phyloP scores from a whole-genome alignment of 1,140 invertebrate species.

The Platyura marginata region DNA sequence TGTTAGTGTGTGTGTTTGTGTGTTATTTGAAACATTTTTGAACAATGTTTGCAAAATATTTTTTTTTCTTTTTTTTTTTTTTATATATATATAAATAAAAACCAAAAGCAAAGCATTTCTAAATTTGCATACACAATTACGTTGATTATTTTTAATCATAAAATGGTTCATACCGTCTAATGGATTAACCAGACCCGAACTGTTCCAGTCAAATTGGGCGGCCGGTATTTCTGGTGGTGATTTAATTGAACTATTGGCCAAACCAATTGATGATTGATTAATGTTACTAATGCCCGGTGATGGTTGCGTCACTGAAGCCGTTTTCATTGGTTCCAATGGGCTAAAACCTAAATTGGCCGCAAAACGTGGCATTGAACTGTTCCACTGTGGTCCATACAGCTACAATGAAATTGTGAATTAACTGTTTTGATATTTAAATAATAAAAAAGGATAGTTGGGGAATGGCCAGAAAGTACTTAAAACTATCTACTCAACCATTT shows the following conservation, averaged over 20 bases:
- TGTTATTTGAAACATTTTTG: too few relatives aligned
- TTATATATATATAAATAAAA: background rate
- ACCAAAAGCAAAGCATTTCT: background rate
- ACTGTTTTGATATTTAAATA: background rate
- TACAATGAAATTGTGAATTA: slow-evolving; percentile 20
- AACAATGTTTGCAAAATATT: too few relatives aligned
- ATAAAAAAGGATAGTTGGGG: too few relatives aligned
- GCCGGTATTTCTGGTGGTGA: slow-evolving; percentile 29
- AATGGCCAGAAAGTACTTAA: too few relatives aligned
- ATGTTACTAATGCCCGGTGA: slow-evolving; percentile 10
- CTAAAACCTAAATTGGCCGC: slow-evolving; percentile 54
- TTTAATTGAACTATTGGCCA: slow-evolving; percentile 7
- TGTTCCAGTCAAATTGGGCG: slow-evolving; percentile 45
- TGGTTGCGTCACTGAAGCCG: slow-evolving; percentile 17
- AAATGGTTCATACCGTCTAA: slow-evolving; percentile 38
- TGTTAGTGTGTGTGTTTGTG: background rate
- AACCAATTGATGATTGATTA: slow-evolving; percentile 22
- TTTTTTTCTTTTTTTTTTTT: background rate
- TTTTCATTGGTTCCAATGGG: slow-evolving; percentile 56
- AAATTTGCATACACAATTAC: background rate
- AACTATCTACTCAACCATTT: too few relatives aligned
- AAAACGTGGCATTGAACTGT: slow-evolving; percentile 53
- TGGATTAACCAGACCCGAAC: slow-evolving; percentile 41
- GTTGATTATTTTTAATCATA: background rate
- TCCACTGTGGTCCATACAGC: slow-evolving; percentile 64